phyloP scores from a whole-genome alignment of 2,113 vertebrate species.

The Buteo buteo region DNA sequence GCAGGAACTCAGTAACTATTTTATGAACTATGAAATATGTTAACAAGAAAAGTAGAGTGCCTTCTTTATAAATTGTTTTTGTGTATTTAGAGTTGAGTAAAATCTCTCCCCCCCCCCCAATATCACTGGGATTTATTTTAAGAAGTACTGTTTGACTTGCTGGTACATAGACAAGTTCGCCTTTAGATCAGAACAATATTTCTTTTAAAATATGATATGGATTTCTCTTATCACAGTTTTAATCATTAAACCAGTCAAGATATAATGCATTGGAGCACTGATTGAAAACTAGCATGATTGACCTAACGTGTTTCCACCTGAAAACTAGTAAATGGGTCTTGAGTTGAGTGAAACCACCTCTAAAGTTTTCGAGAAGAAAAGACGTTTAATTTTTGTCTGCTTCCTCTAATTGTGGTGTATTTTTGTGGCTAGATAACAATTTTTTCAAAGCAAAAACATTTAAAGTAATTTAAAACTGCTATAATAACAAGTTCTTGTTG shows the following conservation, averaged over 20 bases:
- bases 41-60: neutral
- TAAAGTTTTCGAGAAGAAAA: neutral
- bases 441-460: neutral
- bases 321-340: neutral
- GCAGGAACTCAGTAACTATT: neutral
- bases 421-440: neutral
- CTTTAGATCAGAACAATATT: neutral
- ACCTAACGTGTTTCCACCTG: neutral
- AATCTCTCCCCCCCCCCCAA: too few relatives aligned
- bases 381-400: neutral
- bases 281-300: neutral
- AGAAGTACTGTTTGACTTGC: neutral
- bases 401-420: neutral
- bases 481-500: neutral
- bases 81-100: neutral
- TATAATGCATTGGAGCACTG: neutral
- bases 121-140: neutral
- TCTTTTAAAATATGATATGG: neutral
- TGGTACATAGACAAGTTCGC: neutral
- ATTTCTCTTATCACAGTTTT: neutral
- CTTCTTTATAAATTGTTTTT: neutral
- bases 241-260: neutral
- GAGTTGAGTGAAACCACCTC: neutral
- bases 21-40: neutral
- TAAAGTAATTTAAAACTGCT: neutral